These are phyloP conservation scores for Campopleginae sp. DNA, from an alignment of 2,888 invertebrate species.

Conservation along the genomic window DNA sequence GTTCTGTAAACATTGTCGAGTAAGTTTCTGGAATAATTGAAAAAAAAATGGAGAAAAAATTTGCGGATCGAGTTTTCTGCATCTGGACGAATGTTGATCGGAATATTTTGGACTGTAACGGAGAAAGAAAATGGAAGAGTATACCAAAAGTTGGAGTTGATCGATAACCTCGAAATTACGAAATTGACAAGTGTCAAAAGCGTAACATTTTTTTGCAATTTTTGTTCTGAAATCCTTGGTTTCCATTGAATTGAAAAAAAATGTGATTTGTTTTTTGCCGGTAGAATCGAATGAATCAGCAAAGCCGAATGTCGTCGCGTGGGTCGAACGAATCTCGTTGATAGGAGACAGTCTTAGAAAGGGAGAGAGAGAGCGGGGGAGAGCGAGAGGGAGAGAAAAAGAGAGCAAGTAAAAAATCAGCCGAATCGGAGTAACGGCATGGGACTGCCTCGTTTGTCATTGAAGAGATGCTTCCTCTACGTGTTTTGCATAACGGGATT, in stretches of 20 bases:
- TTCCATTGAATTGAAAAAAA: neutral
- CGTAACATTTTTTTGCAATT: neutral
- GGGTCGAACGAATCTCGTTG: conserved; percentile 27
- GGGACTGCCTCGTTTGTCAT: conserved; percentile 86
- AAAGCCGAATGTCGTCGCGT: conserved; percentile 43
- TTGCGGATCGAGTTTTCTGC: neutral
- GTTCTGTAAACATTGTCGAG: neutral
- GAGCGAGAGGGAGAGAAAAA: conserved; percentile 25
- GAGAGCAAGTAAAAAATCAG: conserved; percentile 38
- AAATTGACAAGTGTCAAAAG: neutral
- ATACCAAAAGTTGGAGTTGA: neutral
- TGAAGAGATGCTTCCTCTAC: conserved; percentile 86
- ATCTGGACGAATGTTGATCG: neutral
- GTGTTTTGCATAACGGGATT: conserved; percentile 85
- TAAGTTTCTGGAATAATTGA: neutral
- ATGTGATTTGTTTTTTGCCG: neutral
- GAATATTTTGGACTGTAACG: neutral
- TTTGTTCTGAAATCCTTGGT: neutral
- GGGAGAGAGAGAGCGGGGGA: neutral
- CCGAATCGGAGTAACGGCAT: conserved; percentile 79
- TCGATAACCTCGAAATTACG: neutral
- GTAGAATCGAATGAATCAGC: neutral
- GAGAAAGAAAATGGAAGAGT: neutral
- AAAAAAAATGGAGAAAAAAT: neutral
- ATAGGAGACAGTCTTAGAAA: conserved; percentile 43